Base-by-base conservation (phyloP, 2,888 invertebrate genomes). In the Salticus scenicus region DNA sequence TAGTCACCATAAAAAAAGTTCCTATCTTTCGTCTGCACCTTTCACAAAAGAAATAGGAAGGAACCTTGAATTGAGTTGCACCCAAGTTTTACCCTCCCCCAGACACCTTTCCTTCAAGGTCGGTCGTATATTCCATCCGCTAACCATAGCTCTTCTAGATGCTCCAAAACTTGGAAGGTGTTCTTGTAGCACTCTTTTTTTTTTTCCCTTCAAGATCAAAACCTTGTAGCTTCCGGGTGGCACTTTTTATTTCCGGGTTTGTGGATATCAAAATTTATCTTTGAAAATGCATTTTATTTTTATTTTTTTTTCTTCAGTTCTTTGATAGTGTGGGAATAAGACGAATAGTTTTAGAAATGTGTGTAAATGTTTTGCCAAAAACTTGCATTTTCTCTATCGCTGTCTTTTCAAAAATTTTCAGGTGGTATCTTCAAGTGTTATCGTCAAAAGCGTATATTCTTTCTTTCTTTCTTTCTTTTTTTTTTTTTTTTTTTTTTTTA, bases 11-110 rank as follows among this genome's bases (percentile, higher is more conserved):
- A 10, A 28, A 80, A 41, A 80, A 81, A 41, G 57, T 74, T 74
- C 74, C 33, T 73, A 73, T 78, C 81, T 74, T 28, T 24, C 70
- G 28, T 33, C 31, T 69, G 79, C 75, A 75, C 75, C 71, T 76
- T 66, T 51, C 31, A 27, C 20, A 27, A 20, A 24, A 12, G 67
- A 20, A 57, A 51, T 47, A 74, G 70, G 57, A 30, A 63, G 14
- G 41, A 63, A 33, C 33, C 71, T 28, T 63, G 71, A 57, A 72
- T 57, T 74, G n/a, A 28, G 37, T 24, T 47, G 66, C 66, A 66
- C 71, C 82, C 57, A 47, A 33, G 33, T 20, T 37, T 57, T 28
- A 28, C 20, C 74, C 24, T 51, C 57, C 67, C 70, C 28, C 27
- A 1, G n/a, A 24, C 64, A 30, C 63, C 41, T 74, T 24, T 51